A percentile compares a stretch with the other conserved stretches of the same genome.
Conservation (phyloP, 1,140 invertebrate genomes). For the Laupala kohalensis region DNA sequence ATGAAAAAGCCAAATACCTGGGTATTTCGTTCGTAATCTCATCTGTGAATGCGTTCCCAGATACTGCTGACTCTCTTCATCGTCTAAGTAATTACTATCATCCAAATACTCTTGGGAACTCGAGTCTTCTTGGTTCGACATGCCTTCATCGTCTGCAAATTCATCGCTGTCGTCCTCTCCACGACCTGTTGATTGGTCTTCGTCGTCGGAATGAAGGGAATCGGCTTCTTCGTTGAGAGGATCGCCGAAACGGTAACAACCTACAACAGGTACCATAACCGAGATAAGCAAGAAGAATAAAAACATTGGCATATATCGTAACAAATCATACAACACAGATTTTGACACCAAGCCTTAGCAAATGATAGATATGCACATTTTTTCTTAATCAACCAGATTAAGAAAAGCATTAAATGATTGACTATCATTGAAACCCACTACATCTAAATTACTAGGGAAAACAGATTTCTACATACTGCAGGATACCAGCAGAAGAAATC, state of each 20-base stretch:
- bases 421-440: too few species aligned
- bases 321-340: too few species aligned
- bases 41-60: conserved; percentile 5
- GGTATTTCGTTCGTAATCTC: conserved; percentile 8
- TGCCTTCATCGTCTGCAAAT: conserved; percentile 50
- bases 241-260: conserved; percentile 50
- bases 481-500: too few species aligned
- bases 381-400: too few species aligned
- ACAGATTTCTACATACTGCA: too few species aligned
- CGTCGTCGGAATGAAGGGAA: conserved; percentile 40
- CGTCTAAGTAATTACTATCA: conserved; percentile 24
- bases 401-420: too few species aligned
- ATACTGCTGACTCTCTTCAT: conserved; percentile 18
- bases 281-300: too few species aligned
- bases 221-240: conserved; percentile 53
- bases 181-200: conserved; percentile 34
- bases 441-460: too few species aligned
- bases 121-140: conserved; percentile 43
- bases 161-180: conserved; percentile 47
- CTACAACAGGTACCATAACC: conserved; percentile 20
- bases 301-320: too few species aligned
- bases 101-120: conserved; percentile 41
- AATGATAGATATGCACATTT: too few species aligned
- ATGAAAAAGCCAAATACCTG: too few species aligned
- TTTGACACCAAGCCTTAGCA: too few species aligned